A percentile compares a stretch with the other conserved stretches of the same genome.
These are phyloP conservation scores for Apocrypta bakeri DNA, from an alignment of 1,140 invertebrate species.

Conservation along the genomic window DNA sequence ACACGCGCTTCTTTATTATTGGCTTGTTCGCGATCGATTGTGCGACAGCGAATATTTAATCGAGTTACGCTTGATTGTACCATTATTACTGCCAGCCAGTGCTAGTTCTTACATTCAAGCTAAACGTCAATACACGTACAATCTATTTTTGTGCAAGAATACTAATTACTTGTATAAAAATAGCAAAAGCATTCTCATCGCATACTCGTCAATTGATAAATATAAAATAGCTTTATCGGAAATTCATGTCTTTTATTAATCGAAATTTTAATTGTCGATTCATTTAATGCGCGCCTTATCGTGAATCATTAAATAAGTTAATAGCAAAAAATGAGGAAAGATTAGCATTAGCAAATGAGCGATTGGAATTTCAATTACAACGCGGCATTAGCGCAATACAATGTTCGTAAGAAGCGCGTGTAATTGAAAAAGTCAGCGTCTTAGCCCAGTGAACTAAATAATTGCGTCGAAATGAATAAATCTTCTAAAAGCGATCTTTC, in stretches of 20 bases:
- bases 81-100: background rate
- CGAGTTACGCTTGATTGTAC: conserved; percentile 5
- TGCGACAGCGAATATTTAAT: conserved; percentile 21
- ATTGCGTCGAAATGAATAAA: background rate
- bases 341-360: background rate
- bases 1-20: background rate
- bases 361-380: background rate
- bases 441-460: background rate
- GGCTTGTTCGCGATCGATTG: conserved; percentile 37
- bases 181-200: too few relatives aligned
- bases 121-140: too few relatives aligned
- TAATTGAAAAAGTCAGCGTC: background rate
- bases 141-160: too few relatives aligned
- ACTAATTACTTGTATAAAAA: too few relatives aligned
- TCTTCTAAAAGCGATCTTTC: background rate
- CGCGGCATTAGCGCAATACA: background rate
- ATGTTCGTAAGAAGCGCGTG: background rate
- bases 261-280: too few relatives aligned
- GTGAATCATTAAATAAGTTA: background rate
- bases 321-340: background rate
- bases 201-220: too few relatives aligned
- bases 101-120: too few relatives aligned
- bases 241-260: too few relatives aligned
- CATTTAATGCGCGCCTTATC: too few relatives aligned
- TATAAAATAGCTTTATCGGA: too few relatives aligned